A percentile compares a stretch with the other conserved stretches of the same genome.
phyloP scores from a whole-genome alignment of 2,888 invertebrate genomes.

The Trisateles emortualis region DNA sequence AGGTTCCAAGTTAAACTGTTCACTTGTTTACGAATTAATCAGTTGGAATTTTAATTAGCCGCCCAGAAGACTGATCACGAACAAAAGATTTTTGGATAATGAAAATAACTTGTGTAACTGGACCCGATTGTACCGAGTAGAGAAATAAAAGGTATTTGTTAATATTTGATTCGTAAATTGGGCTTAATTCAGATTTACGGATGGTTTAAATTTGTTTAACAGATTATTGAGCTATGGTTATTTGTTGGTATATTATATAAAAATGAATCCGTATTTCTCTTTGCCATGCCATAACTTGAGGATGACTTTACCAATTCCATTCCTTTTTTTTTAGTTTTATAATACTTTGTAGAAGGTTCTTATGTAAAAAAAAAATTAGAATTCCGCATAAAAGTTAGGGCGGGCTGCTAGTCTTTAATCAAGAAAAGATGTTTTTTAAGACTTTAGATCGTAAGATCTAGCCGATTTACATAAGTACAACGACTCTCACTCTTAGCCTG shows the following conservation, averaged over 20 bases:
- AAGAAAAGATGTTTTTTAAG: too few species aligned
- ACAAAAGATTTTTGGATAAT: conserved; percentile 52
- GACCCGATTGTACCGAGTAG: conserved; percentile 9
- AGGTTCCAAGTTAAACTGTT: conserved; percentile 14
- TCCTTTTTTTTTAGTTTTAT: too few species aligned
- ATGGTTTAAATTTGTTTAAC: not conserved
- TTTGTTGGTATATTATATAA: not conserved
- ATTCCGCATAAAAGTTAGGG: too few species aligned
- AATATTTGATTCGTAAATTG: conserved; percentile 16
- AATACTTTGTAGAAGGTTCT: too few species aligned
- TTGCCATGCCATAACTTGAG: too few species aligned
- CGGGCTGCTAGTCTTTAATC: too few species aligned
- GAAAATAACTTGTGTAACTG: conserved; percentile 37
- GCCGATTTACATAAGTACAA: too few species aligned
- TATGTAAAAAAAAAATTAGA: too few species aligned
- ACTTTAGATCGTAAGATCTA: too few species aligned
- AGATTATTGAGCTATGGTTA: not conserved
- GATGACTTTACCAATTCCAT: too few species aligned
- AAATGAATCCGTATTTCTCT: too few species aligned
- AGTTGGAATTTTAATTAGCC: conserved; percentile 64
- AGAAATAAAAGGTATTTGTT: conserved; percentile 12
- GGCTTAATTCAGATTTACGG: conserved; percentile 1
- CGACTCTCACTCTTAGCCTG: too few species aligned
- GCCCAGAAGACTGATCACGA: conserved; percentile 57
- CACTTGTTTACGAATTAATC: conserved; percentile 59